Percentiles rank a stretch among this genome's conserved stretches.
These are phyloP conservation scores for Cotesia vestalis DNA, from an alignment of 1,140 invertebrate species.

Conservation along the genomic window DNA sequence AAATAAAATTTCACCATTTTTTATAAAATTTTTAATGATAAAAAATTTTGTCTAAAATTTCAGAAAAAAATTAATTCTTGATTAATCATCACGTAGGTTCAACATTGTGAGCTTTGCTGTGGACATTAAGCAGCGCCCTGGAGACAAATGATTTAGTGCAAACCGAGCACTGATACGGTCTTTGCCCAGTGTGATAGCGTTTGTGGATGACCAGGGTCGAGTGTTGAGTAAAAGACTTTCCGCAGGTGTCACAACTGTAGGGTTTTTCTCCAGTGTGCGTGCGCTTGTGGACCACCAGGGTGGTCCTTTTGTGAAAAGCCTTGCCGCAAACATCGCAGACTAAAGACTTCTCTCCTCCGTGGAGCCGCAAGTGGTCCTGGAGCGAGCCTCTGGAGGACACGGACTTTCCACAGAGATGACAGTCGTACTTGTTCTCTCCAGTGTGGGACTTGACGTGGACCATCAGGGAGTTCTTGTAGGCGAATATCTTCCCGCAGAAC, in stretches of 20 bases:
- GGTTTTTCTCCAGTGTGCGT: conserved; percentile 78
- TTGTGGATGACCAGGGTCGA: conserved; percentile 70
- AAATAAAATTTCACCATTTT: too few relatives aligned
- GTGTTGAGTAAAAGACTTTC: conserved; percentile 81
- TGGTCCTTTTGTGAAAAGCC: conserved; percentile 73
- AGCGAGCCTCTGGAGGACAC: conserved; percentile 58
- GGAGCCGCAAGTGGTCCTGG: conserved; percentile 68
- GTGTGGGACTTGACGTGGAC: conserved; percentile 69
- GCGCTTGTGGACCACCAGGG: conserved; percentile 73
- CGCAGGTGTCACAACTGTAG: conserved; percentile 80
- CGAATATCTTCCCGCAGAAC: conserved; percentile 63
- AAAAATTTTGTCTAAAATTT: too few relatives aligned
- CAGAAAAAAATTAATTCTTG: too few relatives aligned
- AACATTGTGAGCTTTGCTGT: conserved; percentile 48
- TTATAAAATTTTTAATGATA: too few relatives aligned
- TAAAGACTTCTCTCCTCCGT: conserved; percentile 69
- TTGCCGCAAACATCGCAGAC: conserved; percentile 80
- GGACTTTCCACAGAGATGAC: conserved; percentile 72
- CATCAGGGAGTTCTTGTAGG: conserved; percentile 61
- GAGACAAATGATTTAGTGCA: conserved; percentile 69
- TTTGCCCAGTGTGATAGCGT: conserved; percentile 76
- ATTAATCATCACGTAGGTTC: too few relatives aligned
- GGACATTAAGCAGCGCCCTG: conserved; percentile 55
- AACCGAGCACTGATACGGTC: conserved; percentile 68
- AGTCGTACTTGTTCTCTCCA: conserved; percentile 80